These are phyloP conservation scores for Plutomurus gul DNA, from an alignment of 1,140 invertebrate species.

Conservation along the genomic window DNA sequence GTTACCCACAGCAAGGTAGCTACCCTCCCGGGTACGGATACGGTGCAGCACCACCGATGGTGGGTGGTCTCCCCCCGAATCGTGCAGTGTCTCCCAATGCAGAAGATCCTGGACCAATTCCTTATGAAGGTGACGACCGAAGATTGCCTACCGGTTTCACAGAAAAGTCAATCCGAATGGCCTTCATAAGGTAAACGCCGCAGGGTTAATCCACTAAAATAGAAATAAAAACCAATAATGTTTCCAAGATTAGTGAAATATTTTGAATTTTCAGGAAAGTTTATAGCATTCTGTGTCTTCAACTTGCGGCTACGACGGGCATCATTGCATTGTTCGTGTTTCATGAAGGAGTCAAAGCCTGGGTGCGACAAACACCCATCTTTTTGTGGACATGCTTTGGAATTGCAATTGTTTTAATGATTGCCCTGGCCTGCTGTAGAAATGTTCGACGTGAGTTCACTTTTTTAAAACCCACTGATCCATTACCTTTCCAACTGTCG, in stretches of 20 bases:
- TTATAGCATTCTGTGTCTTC: conserved; percentile 63
- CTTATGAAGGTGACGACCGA: conserved; percentile 70
- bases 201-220: neutral
- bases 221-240: too few species aligned
- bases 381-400: conserved; percentile 70
- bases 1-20: neutral
- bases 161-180: conserved; percentile 72
- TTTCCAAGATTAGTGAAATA: neutral
- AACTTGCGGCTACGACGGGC: conserved; percentile 62
- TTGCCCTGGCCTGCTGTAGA: conserved; percentile 85
- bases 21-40: neutral
- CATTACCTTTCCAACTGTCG: too few species aligned
- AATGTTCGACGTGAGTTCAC: conserved; percentile 71
- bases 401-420: conserved; percentile 72
- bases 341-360: conserved; percentile 58
- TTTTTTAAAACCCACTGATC: too few species aligned
- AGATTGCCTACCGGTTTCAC: conserved; percentile 75
- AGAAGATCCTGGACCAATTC: conserved; percentile 7
- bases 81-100: conserved; percentile 57
- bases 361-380: conserved; percentile 50
- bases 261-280: conserved; percentile 59
- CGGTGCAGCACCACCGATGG: neutral
- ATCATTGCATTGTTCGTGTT: conserved; percentile 62
- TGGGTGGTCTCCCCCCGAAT: conserved; percentile 55
- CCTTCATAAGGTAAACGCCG: conserved; percentile 71